phyloP scores from a whole-genome alignment of 2,113 vertebrate species.

The Osmerus mordax region DNA sequence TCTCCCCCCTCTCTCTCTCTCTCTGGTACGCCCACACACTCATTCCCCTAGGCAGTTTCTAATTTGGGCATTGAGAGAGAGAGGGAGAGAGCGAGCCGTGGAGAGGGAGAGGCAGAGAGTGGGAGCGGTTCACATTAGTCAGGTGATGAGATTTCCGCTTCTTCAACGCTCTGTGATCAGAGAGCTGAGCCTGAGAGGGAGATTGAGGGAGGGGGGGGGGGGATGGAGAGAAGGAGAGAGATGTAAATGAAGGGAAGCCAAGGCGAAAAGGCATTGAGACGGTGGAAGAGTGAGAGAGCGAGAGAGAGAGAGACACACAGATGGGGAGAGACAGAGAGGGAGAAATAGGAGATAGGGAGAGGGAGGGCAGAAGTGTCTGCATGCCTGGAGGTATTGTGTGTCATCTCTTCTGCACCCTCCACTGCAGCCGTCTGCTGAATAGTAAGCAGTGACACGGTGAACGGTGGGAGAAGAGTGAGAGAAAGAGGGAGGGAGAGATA shows the following conservation, averaged over 20 bases:
- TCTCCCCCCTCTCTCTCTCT: too few species aligned
- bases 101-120: conserved; percentile 10
- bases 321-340: neutral
- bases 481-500: conserved; percentile 35
- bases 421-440: conserved; percentile 83
- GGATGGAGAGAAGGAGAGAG: too few species aligned
- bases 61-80: conserved; percentile 16
- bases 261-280: neutral
- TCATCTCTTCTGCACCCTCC: conserved; percentile 81
- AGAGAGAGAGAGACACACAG: neutral
- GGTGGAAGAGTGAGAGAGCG: neutral
- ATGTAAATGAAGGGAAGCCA: neutral
- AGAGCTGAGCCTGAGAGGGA: conserved; percentile 15
- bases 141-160: conserved; percentile 36
- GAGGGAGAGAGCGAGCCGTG: neutral
- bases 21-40: neutral
- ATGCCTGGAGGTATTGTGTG: conserved; percentile 81
- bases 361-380: conserved; percentile 56
- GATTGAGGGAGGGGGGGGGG: neutral
- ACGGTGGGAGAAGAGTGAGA: conserved; percentile 8
- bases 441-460: conserved; percentile 78
- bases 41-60: neutral
- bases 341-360: conserved; percentile 21
- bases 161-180: conserved; percentile 43
- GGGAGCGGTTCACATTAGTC: neutral